phyloP scores from a whole-genome alignment of 2,113 vertebrate species.

The Callipepla californica region DNA sequence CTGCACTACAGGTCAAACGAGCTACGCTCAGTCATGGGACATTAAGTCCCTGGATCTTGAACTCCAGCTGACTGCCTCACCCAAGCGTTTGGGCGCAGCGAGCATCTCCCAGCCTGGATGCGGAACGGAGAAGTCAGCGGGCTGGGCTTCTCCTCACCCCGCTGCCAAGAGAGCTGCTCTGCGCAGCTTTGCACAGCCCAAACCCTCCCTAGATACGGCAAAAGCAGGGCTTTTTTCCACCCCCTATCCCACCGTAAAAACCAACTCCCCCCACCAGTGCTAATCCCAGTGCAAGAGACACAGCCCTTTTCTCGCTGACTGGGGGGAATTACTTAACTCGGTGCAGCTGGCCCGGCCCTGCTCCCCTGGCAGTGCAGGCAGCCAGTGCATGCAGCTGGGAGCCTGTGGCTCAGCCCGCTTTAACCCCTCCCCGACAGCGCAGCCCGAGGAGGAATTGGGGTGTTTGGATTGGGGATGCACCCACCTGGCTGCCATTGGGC shows the following conservation, averaged over 20 bases:
- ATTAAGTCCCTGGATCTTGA: conserved; percentile 64
- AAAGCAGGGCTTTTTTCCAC: neutral
- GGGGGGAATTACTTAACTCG: neutral
- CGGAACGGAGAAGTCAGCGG: neutral
- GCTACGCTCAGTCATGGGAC: conserved; percentile 59
- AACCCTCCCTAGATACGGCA: neutral
- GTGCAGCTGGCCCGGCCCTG: conserved; percentile 29
- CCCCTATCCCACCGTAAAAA: neutral
- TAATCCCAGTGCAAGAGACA: conserved; percentile 37
- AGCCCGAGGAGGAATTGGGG: accelerated
- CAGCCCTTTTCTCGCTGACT: conserved; percentile 22
- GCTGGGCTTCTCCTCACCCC: conserved; percentile 36
- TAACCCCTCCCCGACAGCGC: neutral
- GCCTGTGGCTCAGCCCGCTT: neutral
- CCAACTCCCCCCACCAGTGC: neutral
- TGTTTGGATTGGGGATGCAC: accelerated
- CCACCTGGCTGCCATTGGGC: neutral
- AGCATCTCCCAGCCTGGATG: conserved; percentile 41
- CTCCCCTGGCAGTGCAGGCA: neutral
- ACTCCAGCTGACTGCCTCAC: conserved; percentile 63
- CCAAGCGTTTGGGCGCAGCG: conserved; percentile 36
- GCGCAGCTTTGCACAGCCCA: conserved; percentile 6
- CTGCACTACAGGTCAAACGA: conserved; percentile 50
- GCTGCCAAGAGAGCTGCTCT: conserved; percentile 42
- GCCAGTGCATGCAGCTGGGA: conserved; percentile 40